A percentile compares a stretch with the other conserved stretches of the same genome.
Conservation (phyloP, 2,113 vertebrate genomes). For the Xiphorhynchus elegans region DNA sequence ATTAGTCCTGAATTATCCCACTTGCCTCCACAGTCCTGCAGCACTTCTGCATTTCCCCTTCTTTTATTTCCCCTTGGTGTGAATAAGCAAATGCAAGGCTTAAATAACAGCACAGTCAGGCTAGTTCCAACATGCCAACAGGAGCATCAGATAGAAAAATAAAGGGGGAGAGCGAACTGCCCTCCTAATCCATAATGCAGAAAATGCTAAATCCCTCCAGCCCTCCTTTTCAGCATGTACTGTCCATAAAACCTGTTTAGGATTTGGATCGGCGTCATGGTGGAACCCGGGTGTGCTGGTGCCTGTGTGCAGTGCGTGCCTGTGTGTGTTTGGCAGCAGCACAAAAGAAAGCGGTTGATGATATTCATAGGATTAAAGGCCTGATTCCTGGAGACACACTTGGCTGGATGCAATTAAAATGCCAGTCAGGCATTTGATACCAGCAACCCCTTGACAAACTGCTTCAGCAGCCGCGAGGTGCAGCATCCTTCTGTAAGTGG, state of each 20-base stretch:
- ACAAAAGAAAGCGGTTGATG: constrained; percentile 71
- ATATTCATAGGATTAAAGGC: constrained; percentile 69
- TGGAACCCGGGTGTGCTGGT: neutral
- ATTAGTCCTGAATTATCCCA: neutral
- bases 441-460: constrained; percentile 67
- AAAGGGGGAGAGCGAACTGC: neutral
- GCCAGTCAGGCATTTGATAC: constrained; percentile 76
- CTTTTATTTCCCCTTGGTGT: neutral
- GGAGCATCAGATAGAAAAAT: neutral
- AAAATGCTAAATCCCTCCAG: constrained; percentile 14
- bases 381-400: constrained; percentile 59
- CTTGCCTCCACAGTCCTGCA: neutral
- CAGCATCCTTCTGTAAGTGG: constrained; percentile 77
- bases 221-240: neutral
- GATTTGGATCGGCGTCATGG: neutral
- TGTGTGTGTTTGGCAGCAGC: constrained; percentile 39
- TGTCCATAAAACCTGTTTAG: neutral
- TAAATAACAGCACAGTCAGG: neutral
- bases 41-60: neutral
- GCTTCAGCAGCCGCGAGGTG: constrained; percentile 63
- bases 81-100: neutral
- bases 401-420: constrained; percentile 81
- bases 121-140: neutral
- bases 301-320: constrained; percentile 20
- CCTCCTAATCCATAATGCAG: neutral